These are phyloP conservation scores for Pachyseris speciosa DNA, from an alignment of 64 coral and sea anemone species.

Conservation along the genomic window DNA sequence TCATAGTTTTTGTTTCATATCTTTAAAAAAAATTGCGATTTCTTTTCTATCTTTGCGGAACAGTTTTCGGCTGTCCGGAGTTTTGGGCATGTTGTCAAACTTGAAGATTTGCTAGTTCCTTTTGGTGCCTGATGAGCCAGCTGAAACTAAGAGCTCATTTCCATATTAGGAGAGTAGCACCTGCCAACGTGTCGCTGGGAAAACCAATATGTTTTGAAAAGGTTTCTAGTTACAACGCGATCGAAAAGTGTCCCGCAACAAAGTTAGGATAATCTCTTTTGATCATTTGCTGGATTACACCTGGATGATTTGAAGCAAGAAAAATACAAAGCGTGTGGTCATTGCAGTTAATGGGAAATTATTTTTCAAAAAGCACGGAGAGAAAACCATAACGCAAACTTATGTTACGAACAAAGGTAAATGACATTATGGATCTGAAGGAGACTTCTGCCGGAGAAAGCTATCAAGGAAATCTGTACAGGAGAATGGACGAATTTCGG, in stretches of 20 bases:
- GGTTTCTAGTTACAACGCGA: neutral
- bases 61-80: too few relatives aligned
- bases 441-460: neutral
- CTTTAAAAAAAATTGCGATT: too few relatives aligned
- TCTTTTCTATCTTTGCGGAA: too few relatives aligned
- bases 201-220: neutral
- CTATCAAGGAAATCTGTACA: slow-evolving; percentile 65
- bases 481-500: slow-evolving; percentile 71
- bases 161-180: slow-evolving; percentile 28
- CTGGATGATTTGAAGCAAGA: neutral
- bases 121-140: neutral
- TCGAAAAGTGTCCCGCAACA: neutral
- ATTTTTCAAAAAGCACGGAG: neutral
- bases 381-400: neutral
- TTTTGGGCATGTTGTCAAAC: too few relatives aligned
- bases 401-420: neutral
- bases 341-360: neutral
- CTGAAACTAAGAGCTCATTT: slow-evolving; percentile 14
- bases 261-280: neutral
- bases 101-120: neutral
- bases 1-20: neutral
- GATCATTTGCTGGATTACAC: neutral
- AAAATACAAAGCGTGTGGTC: neutral
- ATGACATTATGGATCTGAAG: slow-evolving; percentile 10
- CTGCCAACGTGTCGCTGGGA: slow-evolving; percentile 23